These are phyloP conservation scores for Microtus californicus DNA, from an alignment of 2,797 vertebrate species.

Conservation along the genomic window DNA sequence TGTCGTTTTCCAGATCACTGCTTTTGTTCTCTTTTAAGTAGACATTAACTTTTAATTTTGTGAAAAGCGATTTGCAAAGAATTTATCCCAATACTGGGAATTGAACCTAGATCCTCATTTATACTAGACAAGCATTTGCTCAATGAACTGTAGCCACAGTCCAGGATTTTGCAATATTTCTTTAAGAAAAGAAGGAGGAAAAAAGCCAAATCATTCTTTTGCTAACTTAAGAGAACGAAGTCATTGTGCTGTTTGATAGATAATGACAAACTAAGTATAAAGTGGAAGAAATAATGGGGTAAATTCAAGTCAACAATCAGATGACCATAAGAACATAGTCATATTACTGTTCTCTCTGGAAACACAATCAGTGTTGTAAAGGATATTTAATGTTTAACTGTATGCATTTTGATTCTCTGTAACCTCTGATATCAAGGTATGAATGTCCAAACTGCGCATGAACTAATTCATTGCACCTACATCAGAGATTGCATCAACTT, in stretches of 20 bases:
- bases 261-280: neutral
- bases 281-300: neutral
- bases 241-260: neutral
- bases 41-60: constrained; percentile 16
- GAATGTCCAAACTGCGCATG: neutral
- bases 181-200: neutral
- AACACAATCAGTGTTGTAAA: neutral
- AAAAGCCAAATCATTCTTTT: neutral
- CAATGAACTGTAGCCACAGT: too few species aligned
- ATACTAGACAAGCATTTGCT: neutral
- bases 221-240: constrained; percentile 10
- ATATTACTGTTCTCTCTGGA: neutral
- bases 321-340: neutral
- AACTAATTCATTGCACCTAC: neutral
- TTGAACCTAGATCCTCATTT: neutral
- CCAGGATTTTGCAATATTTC: neutral
- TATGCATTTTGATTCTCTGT: neutral
- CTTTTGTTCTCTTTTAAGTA: constrained; percentile 39
- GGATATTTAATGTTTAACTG: neutral
- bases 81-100: neutral
- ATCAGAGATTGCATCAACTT: neutral
- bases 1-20: neutral
- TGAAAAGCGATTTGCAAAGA: neutral
- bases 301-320: constrained; percentile 8
- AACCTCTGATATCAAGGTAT: neutral